A percentile compares a stretch with the other conserved stretches of the same genome.
These are phyloP conservation scores for Otus sunia DNA, from an alignment of 2,113 vertebrate species.

Conservation along the genomic window DNA sequence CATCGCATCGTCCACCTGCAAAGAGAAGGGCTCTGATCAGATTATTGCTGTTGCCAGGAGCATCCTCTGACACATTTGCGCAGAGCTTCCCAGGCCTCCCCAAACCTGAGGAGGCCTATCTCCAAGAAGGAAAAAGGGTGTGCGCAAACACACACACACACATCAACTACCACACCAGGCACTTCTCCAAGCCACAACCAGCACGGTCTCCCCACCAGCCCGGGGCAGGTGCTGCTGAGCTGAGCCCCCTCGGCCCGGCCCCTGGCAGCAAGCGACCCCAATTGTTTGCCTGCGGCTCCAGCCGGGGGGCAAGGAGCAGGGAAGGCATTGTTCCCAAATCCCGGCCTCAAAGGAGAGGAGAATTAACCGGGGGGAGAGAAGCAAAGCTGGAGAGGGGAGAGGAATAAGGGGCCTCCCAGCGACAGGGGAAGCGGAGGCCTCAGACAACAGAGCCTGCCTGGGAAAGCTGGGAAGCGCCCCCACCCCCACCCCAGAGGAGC, in stretches of 20 bases:
- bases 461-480: slow-evolving; percentile 61
- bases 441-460: slow-evolving; percentile 65
- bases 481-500: slow-evolving; percentile 64
- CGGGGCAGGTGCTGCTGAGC: background rate
- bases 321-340: slow-evolving; percentile 54
- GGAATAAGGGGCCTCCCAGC: slow-evolving; percentile 67
- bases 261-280: background rate
- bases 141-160: too few species aligned
- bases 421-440: slow-evolving; percentile 56
- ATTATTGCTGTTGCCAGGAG: background rate
- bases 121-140: background rate
- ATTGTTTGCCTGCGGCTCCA: slow-evolving; percentile 46
- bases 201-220: background rate
- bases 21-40: slow-evolving; percentile 41
- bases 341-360: slow-evolving; percentile 32
- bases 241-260: background rate
- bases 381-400: slow-evolving; percentile 54
- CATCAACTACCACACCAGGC: background rate
- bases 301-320: slow-evolving; percentile 37
- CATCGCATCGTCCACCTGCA: slow-evolving; percentile 99
- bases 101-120: background rate
- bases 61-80: background rate
- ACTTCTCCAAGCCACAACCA: background rate
- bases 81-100: background rate
- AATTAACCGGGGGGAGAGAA: slow-evolving; percentile 40